Base-by-base conservation (phyloP, 2,113 vertebrate genomes). In the Daboia siamensis region DNA sequence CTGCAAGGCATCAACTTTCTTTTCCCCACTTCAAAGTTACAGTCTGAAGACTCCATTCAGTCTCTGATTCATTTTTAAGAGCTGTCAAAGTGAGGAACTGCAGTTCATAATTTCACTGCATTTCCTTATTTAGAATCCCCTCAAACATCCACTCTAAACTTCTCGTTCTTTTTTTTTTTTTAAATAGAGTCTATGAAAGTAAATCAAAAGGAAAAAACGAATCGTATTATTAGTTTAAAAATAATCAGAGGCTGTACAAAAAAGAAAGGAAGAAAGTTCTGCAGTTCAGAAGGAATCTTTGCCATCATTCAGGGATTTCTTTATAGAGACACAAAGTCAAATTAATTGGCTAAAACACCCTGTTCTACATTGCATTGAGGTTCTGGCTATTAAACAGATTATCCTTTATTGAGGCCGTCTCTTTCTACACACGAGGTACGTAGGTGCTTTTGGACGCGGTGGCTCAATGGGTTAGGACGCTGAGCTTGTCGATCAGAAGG, bases 41-140 rank as follows among this genome's bases (percentile, higher is more conserved):
- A 64, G 2, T 39, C 1, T 44, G 23, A 88, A 33, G 69, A 90
- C 91, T 29, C 64, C 85, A 17, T 39, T 0, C 39, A 93, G 64
- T 85, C 21, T 80, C 69, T 15, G 89, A 85, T 92, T 93, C 46
- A 44, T 56, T 88, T 88, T 88, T n/a, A 89, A 64, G 59, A 74
- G 44, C 55, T 86, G 26, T 74, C 48, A 21, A 39, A 57, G 10
- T n/a, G 80, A 51, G 59, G 51, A 55, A 90, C 21, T 86, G 12
- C 54, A 48, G 7, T 20, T 17, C 23, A 20, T 24, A n/a, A 57
- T 48, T 86, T 46, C 7, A 46, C 20, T 86, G 2, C 17, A 6
- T 59, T 86, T 86, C 56, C 15, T 54, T 85, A 3, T 20, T 46
- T 61, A 48, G 4, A 44, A 5, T 11, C 52, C 17, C 48, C 48